Evolutionary conservation across 2,888 invertebrate species (phyloP), one percentile per base, ranked within the genome.

Genomic region (Agonopterix arenella): DNA sequence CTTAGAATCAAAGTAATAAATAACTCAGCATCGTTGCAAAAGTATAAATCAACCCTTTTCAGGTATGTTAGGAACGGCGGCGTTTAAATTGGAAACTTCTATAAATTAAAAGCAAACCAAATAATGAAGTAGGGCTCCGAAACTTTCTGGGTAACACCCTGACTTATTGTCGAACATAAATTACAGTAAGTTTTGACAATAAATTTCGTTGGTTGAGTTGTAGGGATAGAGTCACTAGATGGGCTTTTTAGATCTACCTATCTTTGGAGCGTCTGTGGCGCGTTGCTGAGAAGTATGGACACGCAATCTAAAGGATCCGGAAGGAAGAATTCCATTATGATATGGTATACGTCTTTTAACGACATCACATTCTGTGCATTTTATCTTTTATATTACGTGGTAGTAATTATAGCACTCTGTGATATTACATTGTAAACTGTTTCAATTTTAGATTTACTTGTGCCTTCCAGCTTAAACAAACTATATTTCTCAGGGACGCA

Each of bases 81-180:
- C 52, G 60, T 56, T 66, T 72, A 67, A 73, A 77, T 79, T 72
- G 70, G 70, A 68, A 84, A 80, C 73, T 79, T 77, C 78, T 73
- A 82, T 84, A 84, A 82, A 81, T 84, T 84, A 83, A 84, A 83
- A 78, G 76, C 68, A 72, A 68, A 70, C 74, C 75, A 81, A 82
- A 84, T 83, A 82, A 84, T 83, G 81, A 83, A 82, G 80, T 80
- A 70, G 70, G 62, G 60, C 67, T 28, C 72, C 64, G 75, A 82
- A 83, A 77, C 76, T 81, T 69, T 59, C 52, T 52, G 66, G 63
- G 61, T 60, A 66, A 64, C 62, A 70, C 74, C 66, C 70, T 80
- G 76, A 84, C 80, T 84, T 85, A 83, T 84, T 79, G 78, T 76
- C 68, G 71, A 68, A 77, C 77, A 80, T 85, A 84, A 85, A 84